These are phyloP conservation scores for Martes flavigula DNA, from an alignment of 2,797 vertebrate species.

Conservation along the genomic window DNA sequence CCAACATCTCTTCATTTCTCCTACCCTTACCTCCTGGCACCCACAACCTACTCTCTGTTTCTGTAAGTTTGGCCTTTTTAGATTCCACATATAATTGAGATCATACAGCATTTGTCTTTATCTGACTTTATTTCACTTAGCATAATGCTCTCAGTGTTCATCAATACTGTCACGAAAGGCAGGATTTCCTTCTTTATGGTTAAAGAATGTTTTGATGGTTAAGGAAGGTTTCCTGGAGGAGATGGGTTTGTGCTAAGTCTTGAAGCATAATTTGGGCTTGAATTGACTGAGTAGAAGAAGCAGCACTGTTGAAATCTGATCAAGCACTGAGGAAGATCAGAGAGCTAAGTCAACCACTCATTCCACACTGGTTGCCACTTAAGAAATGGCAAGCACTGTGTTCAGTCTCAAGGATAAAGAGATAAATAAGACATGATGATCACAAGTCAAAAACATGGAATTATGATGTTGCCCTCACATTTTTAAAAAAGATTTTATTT, in stretches of 20 bases:
- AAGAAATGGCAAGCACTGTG: neutral
- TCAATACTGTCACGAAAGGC: neutral
- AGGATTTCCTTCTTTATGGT: neutral
- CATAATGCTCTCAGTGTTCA: neutral
- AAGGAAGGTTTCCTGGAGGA: neutral
- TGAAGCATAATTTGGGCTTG: constrained; percentile 27
- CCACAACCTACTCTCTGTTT: neutral
- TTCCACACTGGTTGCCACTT: neutral
- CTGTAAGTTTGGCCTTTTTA: neutral
- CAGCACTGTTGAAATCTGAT: neutral
- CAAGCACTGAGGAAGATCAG: neutral
- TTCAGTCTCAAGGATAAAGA: constrained; percentile 13
- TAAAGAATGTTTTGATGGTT: constrained; percentile 5
- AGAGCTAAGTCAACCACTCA: neutral
- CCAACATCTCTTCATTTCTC: neutral
- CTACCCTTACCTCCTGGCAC: neutral
- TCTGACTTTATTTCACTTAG: constrained; percentile 25
- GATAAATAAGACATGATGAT: neutral
- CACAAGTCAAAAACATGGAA: neutral
- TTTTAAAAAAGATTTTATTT: neutral
- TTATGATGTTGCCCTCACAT: neutral
- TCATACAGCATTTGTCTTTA: neutral
- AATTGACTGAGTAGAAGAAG: neutral
- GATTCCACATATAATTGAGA: neutral
- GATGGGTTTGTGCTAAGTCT: neutral